A percentile compares a stretch with the other conserved stretches of the same genome.
phyloP scores from a whole-genome alignment of 2,113 vertebrate genomes.

The Cariama cristata region DNA sequence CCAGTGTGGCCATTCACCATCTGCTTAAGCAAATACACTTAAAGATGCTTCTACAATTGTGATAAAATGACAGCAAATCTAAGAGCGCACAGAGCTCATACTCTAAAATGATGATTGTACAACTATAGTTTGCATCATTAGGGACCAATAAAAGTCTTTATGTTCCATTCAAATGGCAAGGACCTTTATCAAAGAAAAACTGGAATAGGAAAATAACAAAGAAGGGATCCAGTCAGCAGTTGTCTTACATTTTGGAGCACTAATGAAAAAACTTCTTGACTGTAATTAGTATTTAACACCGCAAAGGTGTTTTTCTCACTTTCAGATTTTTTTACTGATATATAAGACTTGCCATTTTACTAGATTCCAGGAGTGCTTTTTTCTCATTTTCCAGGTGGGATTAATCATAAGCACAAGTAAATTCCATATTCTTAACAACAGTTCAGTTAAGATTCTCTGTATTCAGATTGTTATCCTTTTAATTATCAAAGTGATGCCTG shows the following conservation, averaged over 20 bases:
- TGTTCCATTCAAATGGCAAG: constrained; percentile 45
- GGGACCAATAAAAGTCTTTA: constrained; percentile 74
- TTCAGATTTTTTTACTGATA: not conserved
- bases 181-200: constrained; percentile 54
- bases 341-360: not conserved
- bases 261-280: constrained; percentile 39
- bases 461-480: not conserved
- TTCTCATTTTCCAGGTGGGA: not conserved
- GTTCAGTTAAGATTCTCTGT: not conserved
- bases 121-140: constrained; percentile 63
- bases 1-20: constrained; percentile 65
- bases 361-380: not conserved
- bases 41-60: constrained; percentile 66
- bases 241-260: constrained; percentile 57
- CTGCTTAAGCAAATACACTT: constrained; percentile 78
- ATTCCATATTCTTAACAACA: not conserved
- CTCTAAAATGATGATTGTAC: constrained; percentile 69
- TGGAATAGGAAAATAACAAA: constrained; percentile 62
- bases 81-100: constrained; percentile 53
- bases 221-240: constrained; percentile 54
- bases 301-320: not conserved
- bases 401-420: not conserved
- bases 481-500: not conserved
- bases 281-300: constrained; percentile 51
- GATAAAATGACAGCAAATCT: constrained; percentile 61